Evolutionary conservation across 2,888 invertebrate species (phyloP), one percentile per base, ranked within the genome.

Genomic region (Ernsta delagoae): DNA sequence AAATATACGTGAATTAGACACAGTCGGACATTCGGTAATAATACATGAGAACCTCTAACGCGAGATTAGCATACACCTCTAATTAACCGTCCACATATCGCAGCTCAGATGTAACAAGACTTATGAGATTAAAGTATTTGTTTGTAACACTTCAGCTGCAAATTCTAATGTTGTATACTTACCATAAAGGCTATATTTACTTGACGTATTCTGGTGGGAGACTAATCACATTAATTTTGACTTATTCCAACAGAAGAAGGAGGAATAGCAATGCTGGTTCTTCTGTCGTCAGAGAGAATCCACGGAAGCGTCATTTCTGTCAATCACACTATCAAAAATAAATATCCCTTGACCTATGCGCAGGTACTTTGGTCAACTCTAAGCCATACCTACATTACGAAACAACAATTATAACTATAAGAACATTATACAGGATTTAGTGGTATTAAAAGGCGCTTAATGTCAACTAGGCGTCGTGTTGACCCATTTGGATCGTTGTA

Each of bases 361-460:
- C 4, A 43, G 4, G n/a, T 24, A 24, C 53, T 12, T 1, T 53
- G 50, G 7, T 8, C 24, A 53, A 16, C 5, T 16, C 24, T 53
- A 24, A 53, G 24, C 24, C 45, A 12, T 11, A 48, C 5, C 12
- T 48, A 48, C n/a, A 48, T 48, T 48, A 48, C 12, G 12, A 59
- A 48, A 60, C 36, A 61, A 36, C 48, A 61, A 61, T 61, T n/a
- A n/a, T n/a, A n/a, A n/a, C n/a, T 50, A 36, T 45, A 31, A 8
- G 4, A 3, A 36, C 50, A 60, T 66, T 60, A 60, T 31, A 34
- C 34, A 53, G 41, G 12, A 24, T 50, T 67, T 36, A 61, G 36
- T 45, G 45, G 8, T 56, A 67, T 53, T 48, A 45, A 60, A 60
- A 54, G 54, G 34, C 34, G 43, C 60, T 60, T 56, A 65, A 5